Base-by-base conservation (phyloP, 2,888 invertebrate genomes). In the Plagodis pulveraria region DNA sequence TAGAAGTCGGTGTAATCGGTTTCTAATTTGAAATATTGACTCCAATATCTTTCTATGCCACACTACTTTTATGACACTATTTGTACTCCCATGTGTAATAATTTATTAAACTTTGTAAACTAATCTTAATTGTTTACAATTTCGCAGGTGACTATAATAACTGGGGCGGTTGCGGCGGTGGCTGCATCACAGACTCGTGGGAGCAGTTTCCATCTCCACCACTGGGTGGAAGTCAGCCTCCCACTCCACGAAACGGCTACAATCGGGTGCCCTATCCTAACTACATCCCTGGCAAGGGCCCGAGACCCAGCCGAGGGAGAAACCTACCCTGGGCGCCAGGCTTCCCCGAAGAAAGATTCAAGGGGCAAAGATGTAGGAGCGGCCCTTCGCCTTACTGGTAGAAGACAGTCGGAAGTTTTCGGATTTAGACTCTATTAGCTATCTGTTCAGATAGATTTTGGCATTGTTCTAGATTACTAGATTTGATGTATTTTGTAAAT, bases 331-430 rank as follows among this genome's bases (percentile, higher is more conserved):
- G 91, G 89, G 84, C 84, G 0, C 85, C 86, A 0, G 85, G 84
- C 0, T 86, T 84, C 58, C 77, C 73, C 0, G 91, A 91, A 36
- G 91, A 91, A 7, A 78, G 90, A 33, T 88, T 81, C 61, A 91
- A 91, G 66, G 89, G 86, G 0, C 90, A 87, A 58, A 67, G 90
- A 34, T 85, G 81, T 65, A 80, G 91, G 68, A 91, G 82, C 58
- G 89, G 83, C 0, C 84, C 87, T 0, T 73, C 86, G 8, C 91
- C 90, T 2, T 91, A 92, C 75, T 92, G 91, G 90, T 91, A 87
- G 74, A 45, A 35, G 12, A 8, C 11, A 35, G 35, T 43, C 35
- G 0, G 6, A 8, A 5, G 4, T 41, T n/a, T 35, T 22, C 36
- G 49, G 48, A 33, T 53, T 48, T 49, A 54, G 38, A 45, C 8